Conservation (phyloP, 2,797 vertebrate genomes). For the Gambusia yucatana region DNA sequence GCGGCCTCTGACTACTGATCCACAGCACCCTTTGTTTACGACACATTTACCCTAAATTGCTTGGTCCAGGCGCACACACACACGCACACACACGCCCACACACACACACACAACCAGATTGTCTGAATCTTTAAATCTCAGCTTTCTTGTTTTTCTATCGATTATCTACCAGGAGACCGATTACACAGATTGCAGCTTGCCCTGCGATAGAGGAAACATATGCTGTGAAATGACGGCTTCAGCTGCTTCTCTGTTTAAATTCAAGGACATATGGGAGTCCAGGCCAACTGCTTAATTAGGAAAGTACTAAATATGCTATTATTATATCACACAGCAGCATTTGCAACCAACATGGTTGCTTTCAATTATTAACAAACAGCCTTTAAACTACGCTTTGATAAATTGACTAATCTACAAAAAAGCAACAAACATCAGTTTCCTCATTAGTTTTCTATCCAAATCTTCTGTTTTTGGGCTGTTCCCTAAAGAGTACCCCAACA, state of each 20-base stretch:
- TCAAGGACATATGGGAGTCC: not conserved
- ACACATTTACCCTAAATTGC: not conserved
- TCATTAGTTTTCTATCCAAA: not conserved
- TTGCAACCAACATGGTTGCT: not conserved
- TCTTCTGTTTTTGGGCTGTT: not conserved
- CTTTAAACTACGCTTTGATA: not conserved
- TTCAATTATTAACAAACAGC: not conserved
- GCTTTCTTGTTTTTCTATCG: not conserved
- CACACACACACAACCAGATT: not conserved
- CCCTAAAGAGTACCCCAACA: not conserved
- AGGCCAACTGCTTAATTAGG: not conserved
- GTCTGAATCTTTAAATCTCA: not conserved
- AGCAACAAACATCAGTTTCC: not conserved
- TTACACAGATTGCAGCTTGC: not conserved
- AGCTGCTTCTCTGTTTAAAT: not conserved
- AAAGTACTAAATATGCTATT: not conserved
- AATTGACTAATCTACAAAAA: not conserved
- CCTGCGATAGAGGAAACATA: not conserved
- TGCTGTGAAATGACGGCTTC: not conserved
- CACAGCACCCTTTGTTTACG: not conserved
- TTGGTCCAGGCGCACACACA: not conserved
- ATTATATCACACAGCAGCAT: not conserved
- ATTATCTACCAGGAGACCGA: not conserved
- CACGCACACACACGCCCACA: not conserved
- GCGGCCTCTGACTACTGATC: not conserved